Percentiles rank a stretch among this genome's conserved stretches.
These are phyloP conservation scores for Stenolophus ochropezus DNA, from an alignment of 2,888 invertebrate genomes.

Conservation along the genomic window DNA sequence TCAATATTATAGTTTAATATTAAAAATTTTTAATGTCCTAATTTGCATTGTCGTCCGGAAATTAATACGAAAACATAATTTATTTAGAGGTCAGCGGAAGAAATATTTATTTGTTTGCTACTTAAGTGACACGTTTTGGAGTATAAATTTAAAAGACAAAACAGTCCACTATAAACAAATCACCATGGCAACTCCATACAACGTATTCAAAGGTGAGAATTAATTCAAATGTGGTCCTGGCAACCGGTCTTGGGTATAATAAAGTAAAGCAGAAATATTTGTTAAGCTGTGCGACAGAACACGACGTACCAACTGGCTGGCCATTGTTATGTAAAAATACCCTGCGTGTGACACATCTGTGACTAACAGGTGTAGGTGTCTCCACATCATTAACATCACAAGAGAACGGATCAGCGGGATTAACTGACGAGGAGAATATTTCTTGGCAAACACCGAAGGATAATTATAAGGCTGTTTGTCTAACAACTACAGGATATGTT, in stretches of 20 bases:
- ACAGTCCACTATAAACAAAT: slow-evolving; percentile 36
- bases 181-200: slow-evolving; percentile 36
- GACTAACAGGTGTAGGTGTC: slow-evolving; percentile 59
- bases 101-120: slow-evolving; percentile 3
- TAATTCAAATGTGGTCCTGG: slow-evolving; percentile 53
- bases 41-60: no score
- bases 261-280: slow-evolving; percentile 52
- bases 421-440: neutral
- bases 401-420: slow-evolving; percentile 8
- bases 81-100: neutral
- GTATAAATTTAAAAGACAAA: slow-evolving; percentile 37
- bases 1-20: no score
- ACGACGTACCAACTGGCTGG: slow-evolving; percentile 41
- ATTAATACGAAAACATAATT: neutral
- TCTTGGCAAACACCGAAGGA: neutral
- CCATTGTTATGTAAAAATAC: slow-evolving; percentile 54
- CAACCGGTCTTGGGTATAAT: slow-evolving; percentile 54
- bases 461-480: slow-evolving; percentile 36
- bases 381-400: slow-evolving; percentile 59
- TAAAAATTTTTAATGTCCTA: no score
- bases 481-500: slow-evolving; percentile 10
- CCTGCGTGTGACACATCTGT: slow-evolving; percentile 38
- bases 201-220: slow-evolving; percentile 50
- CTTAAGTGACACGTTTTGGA: neutral
- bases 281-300: slow-evolving; percentile 52